These are phyloP conservation scores for Echeneis naucrates DNA, from an alignment of 2,797 vertebrate species.

Conservation along the genomic window DNA sequence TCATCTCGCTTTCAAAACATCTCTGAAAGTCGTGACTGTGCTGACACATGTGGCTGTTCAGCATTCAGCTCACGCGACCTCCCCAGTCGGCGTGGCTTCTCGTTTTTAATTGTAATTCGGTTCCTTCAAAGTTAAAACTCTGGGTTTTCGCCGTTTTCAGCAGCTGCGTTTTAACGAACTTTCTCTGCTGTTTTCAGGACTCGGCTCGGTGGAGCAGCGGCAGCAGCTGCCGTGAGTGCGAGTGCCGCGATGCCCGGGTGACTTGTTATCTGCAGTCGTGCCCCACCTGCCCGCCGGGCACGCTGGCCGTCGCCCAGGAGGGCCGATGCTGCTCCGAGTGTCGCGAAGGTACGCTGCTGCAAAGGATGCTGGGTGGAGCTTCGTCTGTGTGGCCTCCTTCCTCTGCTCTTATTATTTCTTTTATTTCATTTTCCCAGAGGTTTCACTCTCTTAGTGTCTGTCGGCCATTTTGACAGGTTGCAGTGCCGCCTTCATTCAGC, in stretches of 20 bases:
- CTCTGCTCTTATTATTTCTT: not conserved
- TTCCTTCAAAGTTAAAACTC: slow-evolving; percentile 7
- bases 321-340: slow-evolving; percentile 90
- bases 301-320: slow-evolving; percentile 68
- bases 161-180: slow-evolving; percentile 5
- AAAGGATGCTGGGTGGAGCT: not conserved
- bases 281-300: slow-evolving; percentile 85
- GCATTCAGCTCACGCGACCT: slow-evolving; percentile 2
- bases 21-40: slow-evolving; percentile 9
- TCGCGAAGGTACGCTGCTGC: slow-evolving; percentile 82
- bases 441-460: not conserved
- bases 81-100: slow-evolving; percentile 1
- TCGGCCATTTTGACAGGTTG: not conserved
- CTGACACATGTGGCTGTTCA: not conserved
- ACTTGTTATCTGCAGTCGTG: slow-evolving; percentile 91
- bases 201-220: slow-evolving; percentile 85
- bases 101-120: slow-evolving; percentile 12
- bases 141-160: not conserved
- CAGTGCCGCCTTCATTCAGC: not conserved
- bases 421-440: not conserved
- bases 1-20: slow-evolving; percentile 10
- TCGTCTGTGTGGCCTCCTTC: not conserved
- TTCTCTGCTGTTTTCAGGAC: slow-evolving; percentile 50
- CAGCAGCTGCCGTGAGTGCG: slow-evolving; percentile 84
- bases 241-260: slow-evolving; percentile 83